Evolutionary conservation across 2,113 vertebrate species (phyloP).

Genomic region (Engraulis encrasicolus): DNA sequence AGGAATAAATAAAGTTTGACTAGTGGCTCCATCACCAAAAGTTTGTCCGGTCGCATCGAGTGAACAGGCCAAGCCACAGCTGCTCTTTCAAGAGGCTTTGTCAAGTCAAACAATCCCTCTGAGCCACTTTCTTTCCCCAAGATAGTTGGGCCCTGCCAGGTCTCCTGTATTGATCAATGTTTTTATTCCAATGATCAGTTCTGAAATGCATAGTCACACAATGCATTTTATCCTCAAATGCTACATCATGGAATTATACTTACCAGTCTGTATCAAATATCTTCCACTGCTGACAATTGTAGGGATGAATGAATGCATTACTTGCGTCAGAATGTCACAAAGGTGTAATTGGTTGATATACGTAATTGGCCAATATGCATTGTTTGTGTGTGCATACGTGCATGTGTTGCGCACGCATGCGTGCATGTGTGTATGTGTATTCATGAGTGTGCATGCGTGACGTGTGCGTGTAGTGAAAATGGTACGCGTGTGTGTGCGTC

Average conservation of each 20-base stretch:
- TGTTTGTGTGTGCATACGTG: too few species aligned
- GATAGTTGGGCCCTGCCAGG: background rate
- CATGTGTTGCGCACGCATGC: too few species aligned
- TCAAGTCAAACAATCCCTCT: background rate
- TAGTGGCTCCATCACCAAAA: background rate
- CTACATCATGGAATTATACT: background rate
- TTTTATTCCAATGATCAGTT: background rate
- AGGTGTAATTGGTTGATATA: too few species aligned
- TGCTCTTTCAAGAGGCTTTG: background rate
- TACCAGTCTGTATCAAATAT: too few species aligned
- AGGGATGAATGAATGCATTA: too few species aligned
- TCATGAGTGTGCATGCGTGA: too few species aligned
- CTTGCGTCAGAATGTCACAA: too few species aligned
- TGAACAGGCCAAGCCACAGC: background rate
- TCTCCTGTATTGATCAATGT: background rate
- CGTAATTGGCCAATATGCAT: too few species aligned
- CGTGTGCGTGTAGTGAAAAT: too few species aligned
- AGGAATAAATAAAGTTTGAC: background rate
- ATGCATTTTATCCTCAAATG: background rate
- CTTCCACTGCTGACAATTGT: too few species aligned
- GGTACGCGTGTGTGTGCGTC: too few species aligned
- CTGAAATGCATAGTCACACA: background rate
- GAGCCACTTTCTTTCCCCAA: background rate
- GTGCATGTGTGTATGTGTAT: too few species aligned
- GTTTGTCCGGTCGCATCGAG: background rate